These are phyloP conservation scores for Meliscaeva auricollis DNA, from an alignment of 2,888 invertebrate genomes.

Conservation along the genomic window DNA sequence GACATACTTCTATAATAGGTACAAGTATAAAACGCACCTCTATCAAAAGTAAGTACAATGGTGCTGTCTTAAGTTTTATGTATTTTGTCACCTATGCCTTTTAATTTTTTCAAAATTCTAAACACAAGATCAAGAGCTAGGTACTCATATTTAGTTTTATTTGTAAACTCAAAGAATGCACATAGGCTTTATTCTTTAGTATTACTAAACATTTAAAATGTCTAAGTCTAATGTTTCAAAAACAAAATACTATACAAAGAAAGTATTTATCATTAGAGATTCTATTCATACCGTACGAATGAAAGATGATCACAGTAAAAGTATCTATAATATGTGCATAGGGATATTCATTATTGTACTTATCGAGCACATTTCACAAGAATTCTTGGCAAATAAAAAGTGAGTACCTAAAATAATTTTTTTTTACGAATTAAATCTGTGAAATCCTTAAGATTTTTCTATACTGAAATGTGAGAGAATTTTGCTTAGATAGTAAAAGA, in stretches of 20 bases:
- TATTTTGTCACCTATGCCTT: not conserved
- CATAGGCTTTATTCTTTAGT: not conserved
- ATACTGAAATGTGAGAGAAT: too few species aligned
- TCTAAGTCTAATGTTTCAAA: not conserved
- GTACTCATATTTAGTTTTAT: not conserved
- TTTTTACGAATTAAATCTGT: too few species aligned
- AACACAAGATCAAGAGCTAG: too few species aligned
- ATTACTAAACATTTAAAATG: not conserved
- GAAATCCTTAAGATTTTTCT: too few species aligned
- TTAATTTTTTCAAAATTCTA: not conserved
- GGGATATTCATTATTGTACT: slow-evolving; percentile 27
- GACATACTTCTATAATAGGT: too few species aligned
- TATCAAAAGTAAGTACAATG: too few species aligned
- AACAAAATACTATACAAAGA: not conserved
- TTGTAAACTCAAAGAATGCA: not conserved
- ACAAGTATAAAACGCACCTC: too few species aligned
- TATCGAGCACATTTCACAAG: slow-evolving; percentile 45
- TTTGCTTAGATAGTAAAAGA: too few species aligned
- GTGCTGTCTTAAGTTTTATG: not conserved
- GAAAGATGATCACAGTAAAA: slow-evolving; percentile 5
- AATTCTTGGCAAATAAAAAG: slow-evolving; percentile 48
- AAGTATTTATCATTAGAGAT: slow-evolving; percentile 8
- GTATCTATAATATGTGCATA: slow-evolving; percentile 24
- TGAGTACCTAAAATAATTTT: slow-evolving; percentile 48
- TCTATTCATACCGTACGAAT: slow-evolving; percentile 2